Evolutionary conservation across 2,113 vertebrate genomes (phyloP).

Genomic region (Zingel zingel): DNA sequence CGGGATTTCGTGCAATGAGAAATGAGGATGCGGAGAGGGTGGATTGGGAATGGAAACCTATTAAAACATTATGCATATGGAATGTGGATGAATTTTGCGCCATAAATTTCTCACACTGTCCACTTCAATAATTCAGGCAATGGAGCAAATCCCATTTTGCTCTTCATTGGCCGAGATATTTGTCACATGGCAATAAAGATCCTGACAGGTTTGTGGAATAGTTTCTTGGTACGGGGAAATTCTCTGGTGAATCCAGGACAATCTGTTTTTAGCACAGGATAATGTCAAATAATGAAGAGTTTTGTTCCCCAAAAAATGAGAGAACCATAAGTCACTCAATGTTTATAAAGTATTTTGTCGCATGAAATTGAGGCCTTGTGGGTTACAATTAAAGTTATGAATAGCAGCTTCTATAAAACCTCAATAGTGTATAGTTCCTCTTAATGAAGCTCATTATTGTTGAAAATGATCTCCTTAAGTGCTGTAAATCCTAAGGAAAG

Average conservation of each 20-base stretch:
- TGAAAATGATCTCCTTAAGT: not conserved
- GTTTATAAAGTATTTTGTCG: constrained; percentile 7
- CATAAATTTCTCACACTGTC: constrained; percentile 70
- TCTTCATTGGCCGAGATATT: constrained; percentile 67
- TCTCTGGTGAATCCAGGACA: constrained; percentile 15
- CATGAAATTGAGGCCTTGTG: constrained; percentile 7
- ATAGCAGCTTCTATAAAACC: not conserved
- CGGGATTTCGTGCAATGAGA: constrained; percentile 12
- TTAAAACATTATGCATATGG: constrained; percentile 62
- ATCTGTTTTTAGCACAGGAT: not conserved
- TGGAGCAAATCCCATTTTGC: constrained; percentile 69
- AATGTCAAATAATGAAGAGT: constrained; percentile 15
- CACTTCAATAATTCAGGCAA: constrained; percentile 80
- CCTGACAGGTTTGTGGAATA: constrained; percentile 63
- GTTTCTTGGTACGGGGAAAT: constrained; percentile 23
- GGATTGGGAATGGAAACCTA: constrained; percentile 40
- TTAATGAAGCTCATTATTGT: not conserved
- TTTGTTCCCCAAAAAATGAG: not conserved
- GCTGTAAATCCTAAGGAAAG: not conserved
- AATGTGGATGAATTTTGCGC: constrained; percentile 64
- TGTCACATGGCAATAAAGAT: constrained; percentile 73
- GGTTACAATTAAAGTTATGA: constrained; percentile 27
- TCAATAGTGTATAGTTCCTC: not conserved
- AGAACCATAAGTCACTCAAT: constrained; percentile 2
- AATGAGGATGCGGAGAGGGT: constrained; percentile 20